Percentiles rank a stretch among this genome's conserved stretches.
Evolutionary conservation across 53 echinoderm and acorn worm genomes (phyloP).

Genomic region (Arbacia lixula): DNA sequence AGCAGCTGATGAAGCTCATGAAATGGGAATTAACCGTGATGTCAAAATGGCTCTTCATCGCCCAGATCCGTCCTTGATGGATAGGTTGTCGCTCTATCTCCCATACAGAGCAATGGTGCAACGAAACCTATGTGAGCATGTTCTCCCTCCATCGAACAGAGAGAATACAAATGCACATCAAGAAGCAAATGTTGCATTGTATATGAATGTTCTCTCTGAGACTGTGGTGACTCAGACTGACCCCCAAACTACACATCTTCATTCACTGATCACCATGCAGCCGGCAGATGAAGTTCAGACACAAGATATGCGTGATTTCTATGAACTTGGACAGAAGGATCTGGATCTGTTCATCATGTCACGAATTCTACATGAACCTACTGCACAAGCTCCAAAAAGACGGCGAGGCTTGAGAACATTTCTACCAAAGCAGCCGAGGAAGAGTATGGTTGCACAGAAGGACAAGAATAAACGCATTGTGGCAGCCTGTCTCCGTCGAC

Average conservation of each 20-base stretch:
- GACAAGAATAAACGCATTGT: constrained; percentile 33
- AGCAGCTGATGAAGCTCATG: constrained; percentile 60
- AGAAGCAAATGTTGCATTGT: no score
- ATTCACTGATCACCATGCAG: neutral
- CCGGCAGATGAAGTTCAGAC: constrained; percentile 3
- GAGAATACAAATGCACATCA: no score
- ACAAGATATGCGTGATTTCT: neutral
- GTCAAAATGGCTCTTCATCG: constrained; percentile 55
- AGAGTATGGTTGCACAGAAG: constrained; percentile 5
- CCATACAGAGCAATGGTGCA: constrained; percentile 53
- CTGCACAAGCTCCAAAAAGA: neutral
- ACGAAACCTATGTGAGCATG: neutral
- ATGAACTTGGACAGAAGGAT: constrained; percentile 3
- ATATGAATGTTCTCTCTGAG: neutral
- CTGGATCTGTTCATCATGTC: neutral
- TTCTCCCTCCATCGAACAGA: no score
- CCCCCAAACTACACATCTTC: neutral
- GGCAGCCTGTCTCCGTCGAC: constrained; percentile 19
- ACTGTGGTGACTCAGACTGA: neutral
- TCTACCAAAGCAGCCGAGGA: constrained; percentile 5
- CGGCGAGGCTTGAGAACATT: constrained; percentile 24
- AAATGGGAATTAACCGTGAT: constrained; percentile 54
- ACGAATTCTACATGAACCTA: neutral
- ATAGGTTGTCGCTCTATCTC: constrained; percentile 39
- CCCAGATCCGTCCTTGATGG: constrained; percentile 20